Conservation (phyloP, 2,113 vertebrate species). For the Rynchops niger region DNA sequence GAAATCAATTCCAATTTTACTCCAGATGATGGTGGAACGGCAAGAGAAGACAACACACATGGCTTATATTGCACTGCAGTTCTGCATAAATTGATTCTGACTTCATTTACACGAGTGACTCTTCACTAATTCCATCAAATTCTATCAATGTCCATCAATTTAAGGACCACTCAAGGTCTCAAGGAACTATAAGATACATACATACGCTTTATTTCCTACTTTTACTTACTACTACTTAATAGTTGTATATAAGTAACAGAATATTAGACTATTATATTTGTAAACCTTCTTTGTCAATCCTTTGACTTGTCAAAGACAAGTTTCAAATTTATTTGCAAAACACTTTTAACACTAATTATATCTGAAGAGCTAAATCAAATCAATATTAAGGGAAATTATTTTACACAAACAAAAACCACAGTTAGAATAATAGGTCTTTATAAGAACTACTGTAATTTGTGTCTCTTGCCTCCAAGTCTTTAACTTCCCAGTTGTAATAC, state of each 20-base stretch:
- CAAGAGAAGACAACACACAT: neutral
- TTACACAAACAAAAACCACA: neutral
- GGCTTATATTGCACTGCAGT: neutral
- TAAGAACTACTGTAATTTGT: neutral
- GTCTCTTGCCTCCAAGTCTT: neutral
- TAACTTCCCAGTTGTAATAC: neutral
- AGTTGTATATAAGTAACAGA: neutral
- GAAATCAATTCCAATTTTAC: neutral
- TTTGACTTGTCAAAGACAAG: neutral
- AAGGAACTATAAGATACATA: neutral
- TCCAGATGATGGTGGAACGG: neutral
- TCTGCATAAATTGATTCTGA: neutral
- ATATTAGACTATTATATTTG: neutral
- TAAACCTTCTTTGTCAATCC: neutral
- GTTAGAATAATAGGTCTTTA: neutral
- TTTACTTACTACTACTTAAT: neutral
- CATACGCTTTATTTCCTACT: neutral
- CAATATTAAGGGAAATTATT: neutral
- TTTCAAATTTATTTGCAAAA: neutral
- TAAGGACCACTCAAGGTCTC: neutral
- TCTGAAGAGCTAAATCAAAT: neutral
- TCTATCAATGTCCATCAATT: neutral
- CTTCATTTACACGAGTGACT: neutral
- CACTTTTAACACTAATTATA: neutral
- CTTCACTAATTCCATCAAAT: neutral